phyloP scores from a whole-genome alignment of 2,888 invertebrate species.

The Mythimna loreyi region DNA sequence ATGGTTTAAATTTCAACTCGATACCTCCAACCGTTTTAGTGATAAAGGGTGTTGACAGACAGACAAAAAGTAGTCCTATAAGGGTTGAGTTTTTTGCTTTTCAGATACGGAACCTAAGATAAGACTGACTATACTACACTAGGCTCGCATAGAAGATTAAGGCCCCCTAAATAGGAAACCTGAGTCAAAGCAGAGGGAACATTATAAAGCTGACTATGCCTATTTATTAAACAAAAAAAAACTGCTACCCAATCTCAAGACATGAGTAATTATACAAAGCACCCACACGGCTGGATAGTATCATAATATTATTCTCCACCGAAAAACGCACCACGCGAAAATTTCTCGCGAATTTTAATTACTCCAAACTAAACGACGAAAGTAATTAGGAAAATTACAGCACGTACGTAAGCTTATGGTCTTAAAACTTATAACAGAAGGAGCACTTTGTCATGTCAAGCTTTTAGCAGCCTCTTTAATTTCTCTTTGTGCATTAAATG shows the following conservation, averaged over 20 bases:
- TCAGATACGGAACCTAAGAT: no score
- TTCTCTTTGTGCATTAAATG: slow-evolving; percentile 89
- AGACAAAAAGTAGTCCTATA: no score
- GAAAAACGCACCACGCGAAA: slow-evolving; percentile 26
- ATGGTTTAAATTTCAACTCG: no score
- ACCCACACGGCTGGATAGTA: background rate
- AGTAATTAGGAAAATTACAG: slow-evolving; percentile 86
- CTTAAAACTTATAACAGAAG: slow-evolving; percentile 88
- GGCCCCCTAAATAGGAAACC: no score
- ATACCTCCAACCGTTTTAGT: no score
- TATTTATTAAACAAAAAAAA: background rate
- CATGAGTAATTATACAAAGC: background rate
- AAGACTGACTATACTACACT: no score
- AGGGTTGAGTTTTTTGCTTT: no score
- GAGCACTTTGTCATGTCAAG: slow-evolving; percentile 89
- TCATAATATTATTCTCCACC: background rate
- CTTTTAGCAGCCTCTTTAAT: slow-evolving; percentile 89
- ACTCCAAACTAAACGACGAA: slow-evolving; percentile 71
- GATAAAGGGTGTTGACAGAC: no score
- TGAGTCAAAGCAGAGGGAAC: no score
- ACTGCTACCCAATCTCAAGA: background rate
- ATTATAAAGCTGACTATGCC: no score
- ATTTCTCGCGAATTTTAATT: slow-evolving; percentile 62
- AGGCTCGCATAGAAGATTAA: no score
- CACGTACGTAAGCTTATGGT: slow-evolving; percentile 83